Percentiles rank a stretch among this genome's conserved stretches.
These are phyloP conservation scores for Gymnobelideus leadbeateri DNA, from an alignment of 2,113 vertebrate genomes.

Conservation along the genomic window DNA sequence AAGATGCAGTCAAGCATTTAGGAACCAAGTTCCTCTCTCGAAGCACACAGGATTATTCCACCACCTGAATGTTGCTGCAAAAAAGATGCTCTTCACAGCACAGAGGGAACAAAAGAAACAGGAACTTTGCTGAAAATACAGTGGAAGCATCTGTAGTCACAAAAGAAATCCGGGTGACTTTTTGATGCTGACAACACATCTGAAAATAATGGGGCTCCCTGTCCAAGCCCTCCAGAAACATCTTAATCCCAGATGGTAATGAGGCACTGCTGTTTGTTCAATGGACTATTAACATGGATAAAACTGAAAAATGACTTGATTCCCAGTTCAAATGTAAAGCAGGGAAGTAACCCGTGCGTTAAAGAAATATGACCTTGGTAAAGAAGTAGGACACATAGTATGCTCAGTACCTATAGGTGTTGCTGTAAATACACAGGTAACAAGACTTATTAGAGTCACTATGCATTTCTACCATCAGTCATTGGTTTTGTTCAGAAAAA, in stretches of 20 bases:
- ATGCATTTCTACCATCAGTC: constrained; percentile 36
- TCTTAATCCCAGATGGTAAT: constrained; percentile 63
- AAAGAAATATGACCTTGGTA: constrained; percentile 29
- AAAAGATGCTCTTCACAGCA: constrained; percentile 66
- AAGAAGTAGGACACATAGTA: constrained; percentile 61
- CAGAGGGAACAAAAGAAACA: constrained; percentile 62
- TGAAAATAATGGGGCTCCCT: constrained; percentile 45
- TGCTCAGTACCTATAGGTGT: background rate
- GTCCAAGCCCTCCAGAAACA: constrained; percentile 64
- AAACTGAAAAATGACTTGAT: constrained; percentile 66
- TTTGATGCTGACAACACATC: constrained; percentile 53
- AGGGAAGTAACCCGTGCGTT: constrained; percentile 56
- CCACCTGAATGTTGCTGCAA: constrained; percentile 50
- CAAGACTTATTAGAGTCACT: constrained; percentile 46
- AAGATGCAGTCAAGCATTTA: constrained; percentile 71
- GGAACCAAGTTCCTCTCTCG: constrained; percentile 66
- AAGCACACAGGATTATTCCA: constrained; percentile 66
- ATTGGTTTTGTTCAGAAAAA: constrained; percentile 72
- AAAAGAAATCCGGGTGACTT: constrained; percentile 63
- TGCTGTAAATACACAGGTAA: constrained; percentile 55
- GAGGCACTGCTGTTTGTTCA: constrained; percentile 80
- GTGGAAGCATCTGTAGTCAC: constrained; percentile 54
- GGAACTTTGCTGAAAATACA: constrained; percentile 63
- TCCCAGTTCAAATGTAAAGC: constrained; percentile 71
- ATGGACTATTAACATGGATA: constrained; percentile 56